A percentile compares a stretch with the other conserved stretches of the same genome.
These are phyloP conservation scores for Astreopora myriophthalma DNA, from an alignment of 64 coral and sea anemone species.

Conservation along the genomic window DNA sequence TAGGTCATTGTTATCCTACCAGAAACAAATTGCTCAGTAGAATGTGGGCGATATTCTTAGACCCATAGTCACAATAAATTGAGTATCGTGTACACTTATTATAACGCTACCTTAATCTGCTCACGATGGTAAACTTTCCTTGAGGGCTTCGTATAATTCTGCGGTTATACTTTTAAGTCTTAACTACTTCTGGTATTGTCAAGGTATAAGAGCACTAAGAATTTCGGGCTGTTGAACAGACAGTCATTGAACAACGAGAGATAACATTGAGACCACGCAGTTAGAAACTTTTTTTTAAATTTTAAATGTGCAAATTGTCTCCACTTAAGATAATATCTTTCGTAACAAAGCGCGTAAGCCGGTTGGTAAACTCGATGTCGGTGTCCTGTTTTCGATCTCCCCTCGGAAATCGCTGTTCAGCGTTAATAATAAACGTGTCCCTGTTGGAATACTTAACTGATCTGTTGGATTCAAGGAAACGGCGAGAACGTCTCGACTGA, in stretches of 20 bases:
- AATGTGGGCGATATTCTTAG: not conserved
- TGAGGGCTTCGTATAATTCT: not conserved
- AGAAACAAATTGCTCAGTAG: not conserved
- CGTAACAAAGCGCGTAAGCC: constrained; percentile 9
- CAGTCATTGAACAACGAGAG: not conserved
- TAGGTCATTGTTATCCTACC: not conserved
- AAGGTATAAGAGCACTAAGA: no score
- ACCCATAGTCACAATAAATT: not conserved
- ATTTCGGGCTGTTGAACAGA: not conserved
- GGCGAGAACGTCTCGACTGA: no score
- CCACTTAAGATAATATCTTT: constrained; percentile 31
- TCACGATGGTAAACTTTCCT: not conserved
- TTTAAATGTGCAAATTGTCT: constrained; percentile 49
- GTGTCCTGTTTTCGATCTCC: not conserved
- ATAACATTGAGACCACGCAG: not conserved
- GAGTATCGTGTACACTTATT: not conserved
- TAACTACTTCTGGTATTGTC: no score
- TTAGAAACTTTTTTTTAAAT: constrained; percentile 16
- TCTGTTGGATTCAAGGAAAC: no score
- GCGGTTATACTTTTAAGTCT: no score
- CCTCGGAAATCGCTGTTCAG: not conserved
- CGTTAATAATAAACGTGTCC: no score
- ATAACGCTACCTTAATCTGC: not conserved
- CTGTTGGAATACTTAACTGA: no score
- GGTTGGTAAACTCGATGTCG: not conserved